Conservation (phyloP, 2,113 vertebrate genomes). For the Spizaetus ornatus region DNA sequence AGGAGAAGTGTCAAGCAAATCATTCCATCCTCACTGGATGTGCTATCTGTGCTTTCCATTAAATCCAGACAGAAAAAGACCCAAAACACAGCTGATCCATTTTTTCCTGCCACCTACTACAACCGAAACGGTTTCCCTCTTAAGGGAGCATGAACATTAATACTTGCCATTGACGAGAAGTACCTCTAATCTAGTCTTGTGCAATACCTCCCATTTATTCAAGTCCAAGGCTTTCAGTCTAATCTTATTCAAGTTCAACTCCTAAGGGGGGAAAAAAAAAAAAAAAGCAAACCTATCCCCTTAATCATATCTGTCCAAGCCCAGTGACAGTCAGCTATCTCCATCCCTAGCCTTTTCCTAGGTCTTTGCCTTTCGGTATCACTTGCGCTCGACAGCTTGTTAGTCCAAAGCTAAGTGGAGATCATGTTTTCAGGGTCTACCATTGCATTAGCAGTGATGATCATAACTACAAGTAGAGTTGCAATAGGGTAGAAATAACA, state of each 20-base stretch:
- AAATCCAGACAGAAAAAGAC: slow-evolving; percentile 32
- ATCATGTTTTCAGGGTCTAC: neutral
- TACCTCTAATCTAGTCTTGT: neutral
- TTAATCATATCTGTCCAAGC: neutral
- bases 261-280: neutral
- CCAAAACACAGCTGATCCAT: slow-evolving; percentile 39
- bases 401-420: neutral
- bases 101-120: slow-evolving; percentile 47
- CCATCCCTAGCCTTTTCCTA: neutral
- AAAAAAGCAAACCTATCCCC: neutral
- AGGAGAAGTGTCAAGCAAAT: slow-evolving; percentile 37
- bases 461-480: neutral
- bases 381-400: neutral
- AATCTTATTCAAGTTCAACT: neutral
- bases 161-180: neutral
- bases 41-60: slow-evolving; percentile 22
- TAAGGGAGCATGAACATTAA: neutral
- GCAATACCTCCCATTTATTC: neutral
- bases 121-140: neutral
- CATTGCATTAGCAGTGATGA: neutral
- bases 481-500: neutral
- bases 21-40: neutral
- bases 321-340: neutral
- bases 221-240: neutral
- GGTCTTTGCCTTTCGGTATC: neutral